Evolutionary conservation across 2,113 vertebrate species (phyloP), one percentile per base, ranked within the genome.

Genomic region (Glaucidium brasilianum): DNA sequence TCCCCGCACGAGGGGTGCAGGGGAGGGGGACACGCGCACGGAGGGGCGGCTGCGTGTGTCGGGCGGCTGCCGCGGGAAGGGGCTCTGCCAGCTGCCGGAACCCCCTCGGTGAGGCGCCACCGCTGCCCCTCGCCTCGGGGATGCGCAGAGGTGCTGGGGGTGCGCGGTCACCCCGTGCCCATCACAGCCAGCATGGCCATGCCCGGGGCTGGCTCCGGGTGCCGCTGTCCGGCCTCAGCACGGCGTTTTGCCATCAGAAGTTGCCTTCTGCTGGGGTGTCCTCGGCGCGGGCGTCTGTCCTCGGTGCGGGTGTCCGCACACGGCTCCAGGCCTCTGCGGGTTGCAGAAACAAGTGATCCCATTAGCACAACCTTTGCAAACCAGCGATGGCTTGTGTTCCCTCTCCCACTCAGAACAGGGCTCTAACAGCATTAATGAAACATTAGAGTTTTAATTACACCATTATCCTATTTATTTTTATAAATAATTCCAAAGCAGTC

Each of bases 381-480:
- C 1, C 2, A 47, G 4, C 15, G 53, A 82, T 63, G 78, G 74
- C 41, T 89, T 32, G 64, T 47, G 39, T 60, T 96, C 55, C 43
- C 7, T 3, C 63, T 85, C 47, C 95, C 37, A 15, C 88, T 86
- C 21, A 10, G 80, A 96, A 60, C 79, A 49, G 79, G 90, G 37
- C 92, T 95, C 55, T 72, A 94, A 75, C 71, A 67, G 71, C 94
- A 94, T 97, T 97, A 97, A 97, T 96, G 97, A 96, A 97, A 94
- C 97, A 96, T 96, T 94, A 89, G 66, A 80, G 85, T 95, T 97
- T 97, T 97, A 97, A 97, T 97, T 97, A 96, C 76, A 91, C 85
- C 91, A 94, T 97, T 97, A 97, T 97, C 92, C 89, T 97, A 94
- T 97, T 97, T 97, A 97, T 97, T 97, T 97, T 94, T 95, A 96